Percentiles rank a stretch among this genome's conserved stretches.
These are phyloP conservation scores for Trichonephila clavata DNA, from an alignment of 1,140 invertebrate genomes.

Conservation along the genomic window DNA sequence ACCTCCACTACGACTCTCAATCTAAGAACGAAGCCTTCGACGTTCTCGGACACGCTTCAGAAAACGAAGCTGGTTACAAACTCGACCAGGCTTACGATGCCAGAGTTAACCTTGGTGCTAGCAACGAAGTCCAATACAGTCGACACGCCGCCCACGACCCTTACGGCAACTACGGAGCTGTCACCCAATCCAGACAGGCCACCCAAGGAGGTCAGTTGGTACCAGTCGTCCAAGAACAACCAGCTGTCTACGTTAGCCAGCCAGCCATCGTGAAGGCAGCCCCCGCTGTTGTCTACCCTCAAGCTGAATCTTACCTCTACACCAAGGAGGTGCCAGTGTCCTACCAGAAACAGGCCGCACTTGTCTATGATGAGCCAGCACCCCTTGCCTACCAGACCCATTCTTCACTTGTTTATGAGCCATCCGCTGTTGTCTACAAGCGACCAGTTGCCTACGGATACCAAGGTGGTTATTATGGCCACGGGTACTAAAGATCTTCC, in stretches of 20 bases:
- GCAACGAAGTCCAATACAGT: conserved; percentile 69
- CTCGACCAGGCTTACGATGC: conserved; percentile 65
- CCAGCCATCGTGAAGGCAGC: not conserved
- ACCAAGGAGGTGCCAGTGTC: not conserved
- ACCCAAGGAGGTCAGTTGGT: conserved; percentile 70
- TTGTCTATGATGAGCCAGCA: conserved; percentile 49
- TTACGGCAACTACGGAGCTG: conserved; percentile 73
- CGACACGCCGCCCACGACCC: conserved; percentile 70
- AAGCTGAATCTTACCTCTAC: conserved; percentile 28
- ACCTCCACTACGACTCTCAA: conserved; percentile 50
- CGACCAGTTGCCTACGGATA: conserved; percentile 55
- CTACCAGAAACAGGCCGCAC: conserved; percentile 43
- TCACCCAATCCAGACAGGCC: conserved; percentile 65
- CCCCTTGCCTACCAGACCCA: conserved; percentile 33
- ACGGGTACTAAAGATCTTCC: conserved; percentile 50
- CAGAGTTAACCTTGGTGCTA: conserved; percentile 50
- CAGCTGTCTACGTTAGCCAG: conserved; percentile 34
- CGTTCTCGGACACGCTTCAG: conserved; percentile 34
- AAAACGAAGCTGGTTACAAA: conserved; percentile 66
- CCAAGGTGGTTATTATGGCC: not conserved
- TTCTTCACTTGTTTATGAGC: conserved; percentile 23
- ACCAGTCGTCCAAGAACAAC: conserved; percentile 79
- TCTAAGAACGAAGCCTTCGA: conserved; percentile 59
- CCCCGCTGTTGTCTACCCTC: conserved; percentile 12
- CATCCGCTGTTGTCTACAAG: conserved; percentile 55